A percentile compares a stretch with the other conserved stretches of the same genome.
These are phyloP conservation scores for Babylonia areolata DNA, from an alignment of 1,140 invertebrate genomes.

Conservation along the genomic window DNA sequence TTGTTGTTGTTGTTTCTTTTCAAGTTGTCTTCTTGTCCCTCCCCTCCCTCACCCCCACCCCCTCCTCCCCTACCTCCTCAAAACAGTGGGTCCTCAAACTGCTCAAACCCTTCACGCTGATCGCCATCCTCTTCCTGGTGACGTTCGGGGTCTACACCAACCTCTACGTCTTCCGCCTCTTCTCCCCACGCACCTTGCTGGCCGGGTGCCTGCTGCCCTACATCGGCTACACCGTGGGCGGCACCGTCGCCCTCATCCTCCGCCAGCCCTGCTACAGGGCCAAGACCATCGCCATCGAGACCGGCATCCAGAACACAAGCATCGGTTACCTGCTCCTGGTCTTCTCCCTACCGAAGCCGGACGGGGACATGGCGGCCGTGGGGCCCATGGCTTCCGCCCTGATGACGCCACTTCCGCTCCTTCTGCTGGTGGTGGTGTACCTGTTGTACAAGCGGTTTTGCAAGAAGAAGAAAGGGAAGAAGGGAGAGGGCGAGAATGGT, in stretches of 20 bases:
- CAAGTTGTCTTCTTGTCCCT: not conserved
- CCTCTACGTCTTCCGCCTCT: conserved; percentile 92
- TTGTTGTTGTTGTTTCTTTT: no score
- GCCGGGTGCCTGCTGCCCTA: conserved; percentile 91
- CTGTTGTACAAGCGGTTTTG: conserved; percentile 53
- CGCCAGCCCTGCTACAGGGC: conserved; percentile 70
- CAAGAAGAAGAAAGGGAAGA: conserved; percentile 49
- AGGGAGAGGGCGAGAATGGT: conserved; percentile 28
- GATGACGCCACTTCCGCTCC: conserved; percentile 94
- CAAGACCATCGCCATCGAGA: conserved; percentile 78
- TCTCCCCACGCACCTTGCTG: conserved; percentile 80
- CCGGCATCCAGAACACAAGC: conserved; percentile 78
- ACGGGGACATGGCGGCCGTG: conserved; percentile 76
- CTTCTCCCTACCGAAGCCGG: conserved; percentile 75
- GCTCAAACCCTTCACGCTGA: conserved; percentile 83
- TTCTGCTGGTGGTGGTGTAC: conserved; percentile 51
- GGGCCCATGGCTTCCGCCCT: conserved; percentile 83
- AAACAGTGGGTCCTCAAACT: conserved; percentile 49
- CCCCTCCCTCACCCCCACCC: no score
- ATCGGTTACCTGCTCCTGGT: conserved; percentile 77
- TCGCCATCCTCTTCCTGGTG: conserved; percentile 90
- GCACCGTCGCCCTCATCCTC: conserved; percentile 56
- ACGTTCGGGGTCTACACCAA: conserved; percentile 95
- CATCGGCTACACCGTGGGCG: conserved; percentile 89
- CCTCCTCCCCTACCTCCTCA: no score